phyloP scores from a whole-genome alignment of 2,797 vertebrate species.

The Crocidura indochinensis region DNA sequence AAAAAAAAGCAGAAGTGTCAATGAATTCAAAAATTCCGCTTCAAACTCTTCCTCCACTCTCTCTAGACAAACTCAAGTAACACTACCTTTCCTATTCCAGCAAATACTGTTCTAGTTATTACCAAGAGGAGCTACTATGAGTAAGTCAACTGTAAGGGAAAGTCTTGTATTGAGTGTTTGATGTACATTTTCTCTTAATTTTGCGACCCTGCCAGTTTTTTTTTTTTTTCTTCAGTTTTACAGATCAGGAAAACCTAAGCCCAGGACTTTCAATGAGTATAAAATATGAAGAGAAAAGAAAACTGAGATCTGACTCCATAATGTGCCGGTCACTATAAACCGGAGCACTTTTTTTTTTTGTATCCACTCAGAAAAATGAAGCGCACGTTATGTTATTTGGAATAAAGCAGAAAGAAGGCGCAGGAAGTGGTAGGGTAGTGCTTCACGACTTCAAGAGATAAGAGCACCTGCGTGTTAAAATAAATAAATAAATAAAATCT shows the following conservation, averaged over 20 bases:
- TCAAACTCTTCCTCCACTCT: constrained; percentile 63
- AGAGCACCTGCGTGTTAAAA: constrained; percentile 74
- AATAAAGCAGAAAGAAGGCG: constrained; percentile 62
- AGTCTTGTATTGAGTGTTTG: constrained; percentile 37
- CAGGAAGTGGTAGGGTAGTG: constrained; percentile 76
- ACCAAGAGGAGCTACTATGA: not conserved
- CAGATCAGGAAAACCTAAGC: constrained; percentile 2
- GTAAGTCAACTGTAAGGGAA: not conserved
- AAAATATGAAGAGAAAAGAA: not conserved
- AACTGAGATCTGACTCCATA: constrained; percentile 6
- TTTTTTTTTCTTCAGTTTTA: constrained; percentile 51
- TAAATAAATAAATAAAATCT: not conserved
- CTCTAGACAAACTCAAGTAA: constrained; percentile 28
- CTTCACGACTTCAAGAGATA: constrained; percentile 72
- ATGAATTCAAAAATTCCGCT: constrained; percentile 61
- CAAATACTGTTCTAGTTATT: constrained; percentile 12
- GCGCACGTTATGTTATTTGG: constrained; percentile 36
- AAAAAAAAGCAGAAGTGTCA: constrained; percentile 50
- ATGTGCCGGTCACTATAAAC: constrained; percentile 4
- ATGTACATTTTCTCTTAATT: constrained; percentile 5
- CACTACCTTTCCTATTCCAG: constrained; percentile 17
- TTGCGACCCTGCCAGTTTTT: not conserved
- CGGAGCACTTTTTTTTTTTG: constrained; percentile 50
- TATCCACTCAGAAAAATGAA: constrained; percentile 61
- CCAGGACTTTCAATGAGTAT: constrained; percentile 39